Base-by-base conservation (phyloP, 2,797 vertebrate species). In the Anomalospiza imberbis region DNA sequence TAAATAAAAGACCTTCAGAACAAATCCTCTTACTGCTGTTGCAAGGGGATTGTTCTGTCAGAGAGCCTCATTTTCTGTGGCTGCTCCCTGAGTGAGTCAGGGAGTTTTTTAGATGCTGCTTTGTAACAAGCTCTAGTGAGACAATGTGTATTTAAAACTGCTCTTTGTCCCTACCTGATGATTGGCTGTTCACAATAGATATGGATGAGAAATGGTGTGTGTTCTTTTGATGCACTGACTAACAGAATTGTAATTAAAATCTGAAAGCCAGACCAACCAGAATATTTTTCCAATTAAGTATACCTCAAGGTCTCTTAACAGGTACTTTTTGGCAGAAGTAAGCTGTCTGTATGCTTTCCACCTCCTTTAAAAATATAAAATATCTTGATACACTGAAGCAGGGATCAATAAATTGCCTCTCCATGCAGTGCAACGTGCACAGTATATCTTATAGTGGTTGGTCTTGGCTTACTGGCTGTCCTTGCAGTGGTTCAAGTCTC, bases 1-100 rank as follows among this genome's bases (percentile, higher is more conserved):
- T 81, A 80, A 88, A 86, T 92, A 95, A 94, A 89, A 96, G 88
- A 73, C 76, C 78, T 95, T 95, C 34, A 85, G 95, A 95, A 79
- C 54, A 58, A 81, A 68, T 94, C 60, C 63, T 89, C 13, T 95
- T 68, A 40, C 15, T 93, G 58, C 79, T 45, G 36, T 77, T 84
- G 63, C 32, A 70, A 82, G 77, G 55, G n/a, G 21, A 1, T 45
- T 60, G 36, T 34, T 88, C 6, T 48, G 24, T 71, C 7, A 13
- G 61, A n/a, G 47, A 75, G 5, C 66, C 54, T 75, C 77, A 60
- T 94, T 94, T n/a, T 84, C 81, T 40, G 18, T 71, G 42, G 38
- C 31, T 58, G 17, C 15, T 75, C 29, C 66, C n/a, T 54, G 68
- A 85, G 36, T 34, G 25, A 67, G 19, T 48, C 71, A 57, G 63